These are phyloP conservation scores for Nesoenas mayeri DNA, from an alignment of 2,113 vertebrate genomes.

Conservation along the genomic window DNA sequence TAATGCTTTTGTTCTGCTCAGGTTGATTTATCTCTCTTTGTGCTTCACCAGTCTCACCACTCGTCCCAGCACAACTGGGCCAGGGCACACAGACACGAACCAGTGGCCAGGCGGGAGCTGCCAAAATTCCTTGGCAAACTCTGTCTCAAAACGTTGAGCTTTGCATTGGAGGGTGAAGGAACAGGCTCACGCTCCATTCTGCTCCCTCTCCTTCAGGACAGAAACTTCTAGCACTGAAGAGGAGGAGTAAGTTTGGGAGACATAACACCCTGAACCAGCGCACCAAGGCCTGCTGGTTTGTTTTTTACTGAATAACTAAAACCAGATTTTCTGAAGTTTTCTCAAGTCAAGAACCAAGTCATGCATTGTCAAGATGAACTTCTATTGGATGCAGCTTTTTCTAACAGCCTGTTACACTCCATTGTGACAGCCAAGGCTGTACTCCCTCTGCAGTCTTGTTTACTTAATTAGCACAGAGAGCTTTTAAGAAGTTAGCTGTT, in stretches of 20 bases:
- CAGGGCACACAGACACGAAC: fast-evolving
- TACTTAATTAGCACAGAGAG: neutral
- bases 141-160: neutral
- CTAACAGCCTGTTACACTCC: neutral
- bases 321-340: neutral
- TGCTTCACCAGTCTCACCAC: neutral
- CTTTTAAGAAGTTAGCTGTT: neutral
- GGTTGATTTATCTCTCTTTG: neutral
- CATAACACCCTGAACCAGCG: neutral
- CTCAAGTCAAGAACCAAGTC: neutral
- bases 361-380: neutral
- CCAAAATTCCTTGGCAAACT: neutral
- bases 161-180: neutral
- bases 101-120: neutral
- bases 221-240: neutral
- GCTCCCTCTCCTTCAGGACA: neutral
- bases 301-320: neutral
- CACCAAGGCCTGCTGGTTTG: neutral
- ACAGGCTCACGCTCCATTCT: neutral
- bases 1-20: neutral
- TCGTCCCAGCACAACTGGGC: neutral
- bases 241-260: neutral
- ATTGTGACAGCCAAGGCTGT: neutral
- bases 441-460: neutral
- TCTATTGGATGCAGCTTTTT: neutral